Conservation (phyloP, 1,140 invertebrate species). For the Procambarus clarkii region DNA sequence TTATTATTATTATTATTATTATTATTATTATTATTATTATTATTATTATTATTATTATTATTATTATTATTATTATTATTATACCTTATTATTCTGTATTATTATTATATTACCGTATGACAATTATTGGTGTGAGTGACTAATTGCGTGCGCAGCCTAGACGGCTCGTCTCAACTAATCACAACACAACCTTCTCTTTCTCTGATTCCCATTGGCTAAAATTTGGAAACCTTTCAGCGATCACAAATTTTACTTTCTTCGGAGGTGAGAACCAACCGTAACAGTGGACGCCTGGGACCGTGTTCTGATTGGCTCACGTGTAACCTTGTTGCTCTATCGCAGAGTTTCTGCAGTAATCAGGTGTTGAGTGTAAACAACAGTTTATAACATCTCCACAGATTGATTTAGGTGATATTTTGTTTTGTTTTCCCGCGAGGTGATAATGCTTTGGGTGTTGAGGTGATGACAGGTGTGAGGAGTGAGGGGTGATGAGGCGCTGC, state of each 20-base stretch:
- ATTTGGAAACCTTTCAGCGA: not conserved
- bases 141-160: not conserved
- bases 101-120: too few relatives aligned
- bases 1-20: too few relatives aligned
- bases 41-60: too few relatives aligned
- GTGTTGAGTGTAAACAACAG: slow-evolving; percentile 54
- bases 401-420: slow-evolving; percentile 7
- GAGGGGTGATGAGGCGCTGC: too few relatives aligned
- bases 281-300: not conserved
- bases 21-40: too few relatives aligned
- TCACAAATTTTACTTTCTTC: not conserved
- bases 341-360: slow-evolving; percentile 11
- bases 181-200: not conserved
- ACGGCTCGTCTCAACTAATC: not conserved
- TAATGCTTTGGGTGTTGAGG: not conserved
- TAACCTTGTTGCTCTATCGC: not conserved
- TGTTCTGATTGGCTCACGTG: not conserved
- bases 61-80: too few relatives aligned
- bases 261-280: not conserved
- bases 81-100: too few relatives aligned
- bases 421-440: not conserved
- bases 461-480: too few relatives aligned
- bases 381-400: not conserved
- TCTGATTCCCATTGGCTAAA: not conserved
- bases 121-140: not conserved